Evolutionary conservation across 1,140 invertebrate genomes (phyloP).

Genomic region (Aricia agestis): DNA sequence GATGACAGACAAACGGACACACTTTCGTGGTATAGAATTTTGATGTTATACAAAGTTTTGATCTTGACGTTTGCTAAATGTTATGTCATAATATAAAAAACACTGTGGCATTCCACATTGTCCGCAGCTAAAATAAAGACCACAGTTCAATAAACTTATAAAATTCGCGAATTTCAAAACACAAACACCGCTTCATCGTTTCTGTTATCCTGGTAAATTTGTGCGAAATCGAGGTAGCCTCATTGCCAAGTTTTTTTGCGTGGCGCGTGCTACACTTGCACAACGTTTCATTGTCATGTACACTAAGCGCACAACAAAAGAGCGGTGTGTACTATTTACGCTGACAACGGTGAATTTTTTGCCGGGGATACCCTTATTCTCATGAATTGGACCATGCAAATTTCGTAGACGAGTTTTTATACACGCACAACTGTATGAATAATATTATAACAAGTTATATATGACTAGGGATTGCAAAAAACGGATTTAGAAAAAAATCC

Average conservation of each 20-base stretch:
- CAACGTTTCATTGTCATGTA: conserved; percentile 58
- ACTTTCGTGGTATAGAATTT: no score
- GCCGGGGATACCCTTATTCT: conserved; percentile 62
- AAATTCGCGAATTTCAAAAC: conserved; percentile 22
- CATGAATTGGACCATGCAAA: conserved; percentile 43
- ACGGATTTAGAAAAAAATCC: no score
- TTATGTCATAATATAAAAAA: neutral
- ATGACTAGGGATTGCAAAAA: no score
- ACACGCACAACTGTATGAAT: conserved; percentile 18
- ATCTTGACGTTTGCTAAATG: no score
- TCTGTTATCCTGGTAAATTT: conserved; percentile 63
- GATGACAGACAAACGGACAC: no score
- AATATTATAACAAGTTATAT: conserved; percentile 1
- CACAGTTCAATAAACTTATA: neutral
- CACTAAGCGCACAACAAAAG: conserved; percentile 53
- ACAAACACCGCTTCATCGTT: conserved; percentile 37
- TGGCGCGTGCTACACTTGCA: conserved; percentile 44
- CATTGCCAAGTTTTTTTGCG: conserved; percentile 46
- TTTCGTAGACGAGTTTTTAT: conserved; percentile 40
- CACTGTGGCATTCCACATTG: neutral
- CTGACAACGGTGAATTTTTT: conserved; percentile 46
- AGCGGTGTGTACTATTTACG: conserved; percentile 44
- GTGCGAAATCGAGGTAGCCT: conserved; percentile 72
- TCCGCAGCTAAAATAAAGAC: neutral
- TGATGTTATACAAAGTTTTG: no score